These are phyloP conservation scores for Latheticus oryzae DNA, from an alignment of 2,888 invertebrate genomes.

Conservation along the genomic window DNA sequence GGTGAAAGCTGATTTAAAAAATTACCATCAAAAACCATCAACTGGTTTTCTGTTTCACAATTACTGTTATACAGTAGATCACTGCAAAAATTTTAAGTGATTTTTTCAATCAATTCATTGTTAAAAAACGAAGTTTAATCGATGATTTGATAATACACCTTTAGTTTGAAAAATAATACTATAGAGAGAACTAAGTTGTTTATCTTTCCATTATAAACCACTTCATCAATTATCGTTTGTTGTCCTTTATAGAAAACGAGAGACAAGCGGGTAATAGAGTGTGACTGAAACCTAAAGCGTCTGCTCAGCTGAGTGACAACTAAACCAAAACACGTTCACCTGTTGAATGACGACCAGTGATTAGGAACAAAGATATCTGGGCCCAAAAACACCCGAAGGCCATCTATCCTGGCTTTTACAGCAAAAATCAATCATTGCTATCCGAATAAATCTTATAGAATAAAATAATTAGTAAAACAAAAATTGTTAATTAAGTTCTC, in stretches of 20 bases:
- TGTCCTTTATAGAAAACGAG: constrained; percentile 38
- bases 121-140: constrained; percentile 39
- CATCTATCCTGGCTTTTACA: constrained; percentile 6
- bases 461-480: too few relatives aligned
- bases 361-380: constrained; percentile 26
- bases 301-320: constrained; percentile 39
- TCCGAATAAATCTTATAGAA: too few relatives aligned
- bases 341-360: constrained; percentile 39
- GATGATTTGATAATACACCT: constrained; percentile 37
- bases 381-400: constrained; percentile 16
- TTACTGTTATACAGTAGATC: too few relatives aligned
- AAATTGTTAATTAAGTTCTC: too few relatives aligned
- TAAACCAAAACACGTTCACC: constrained; percentile 42
- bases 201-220: constrained; percentile 46
- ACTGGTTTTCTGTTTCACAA: background rate
- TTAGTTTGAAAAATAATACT: constrained; percentile 48
- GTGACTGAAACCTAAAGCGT: constrained; percentile 46
- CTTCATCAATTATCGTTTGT: constrained; percentile 48
- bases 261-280: constrained; percentile 47
- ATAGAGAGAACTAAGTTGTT: constrained; percentile 43
- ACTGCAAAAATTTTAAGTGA: too few relatives aligned
- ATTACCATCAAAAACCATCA: constrained; percentile 16
- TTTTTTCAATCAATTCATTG: constrained; percentile 20
- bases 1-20: constrained; percentile 42
- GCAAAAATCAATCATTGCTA: constrained; percentile 29